Conservation (phyloP, 2,888 invertebrate genomes). For the Brachypalpus laphriformis region DNA sequence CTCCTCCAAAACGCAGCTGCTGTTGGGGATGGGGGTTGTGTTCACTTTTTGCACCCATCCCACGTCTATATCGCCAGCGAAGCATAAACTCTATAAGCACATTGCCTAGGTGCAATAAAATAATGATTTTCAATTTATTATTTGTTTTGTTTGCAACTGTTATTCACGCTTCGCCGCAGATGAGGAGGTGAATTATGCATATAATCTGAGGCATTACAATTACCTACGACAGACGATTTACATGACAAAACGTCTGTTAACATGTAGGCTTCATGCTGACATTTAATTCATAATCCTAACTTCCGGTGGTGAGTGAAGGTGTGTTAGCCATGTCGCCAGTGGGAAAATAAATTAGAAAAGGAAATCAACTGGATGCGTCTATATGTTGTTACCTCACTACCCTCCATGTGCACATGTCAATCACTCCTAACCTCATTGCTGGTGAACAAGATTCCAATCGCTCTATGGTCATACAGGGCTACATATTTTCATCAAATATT, state of each 20-base stretch:
- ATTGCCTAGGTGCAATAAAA: conserved; percentile 64
- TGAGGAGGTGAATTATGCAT: conserved; percentile 69
- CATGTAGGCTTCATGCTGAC: conserved; percentile 54
- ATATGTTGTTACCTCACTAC: neutral
- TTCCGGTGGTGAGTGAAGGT: conserved; percentile 43
- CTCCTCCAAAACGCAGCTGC: neutral
- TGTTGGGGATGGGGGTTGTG: neutral
- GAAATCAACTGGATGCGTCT: neutral
- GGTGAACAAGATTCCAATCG: conserved; percentile 40
- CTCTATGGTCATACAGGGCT: conserved; percentile 53
- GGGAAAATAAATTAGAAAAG: neutral
- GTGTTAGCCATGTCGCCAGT: neutral
- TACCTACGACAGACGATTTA: conserved; percentile 60
- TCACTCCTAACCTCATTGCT: conserved; percentile 49
- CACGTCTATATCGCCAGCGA: conserved; percentile 67
- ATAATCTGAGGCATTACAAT: conserved; percentile 59
- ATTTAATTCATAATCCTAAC: conserved; percentile 68
- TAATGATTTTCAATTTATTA: conserved; percentile 72
- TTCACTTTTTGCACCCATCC: conserved; percentile 57
- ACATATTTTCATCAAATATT: conserved; percentile 64
- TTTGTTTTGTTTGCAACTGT: conserved; percentile 62
- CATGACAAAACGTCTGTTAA: conserved; percentile 72
- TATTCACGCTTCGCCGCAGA: conserved; percentile 67
- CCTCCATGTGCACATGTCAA: neutral
- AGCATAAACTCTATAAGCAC: conserved; percentile 55